Evolutionary conservation across 2,113 vertebrate species (phyloP).

Genomic region (Mystacornis crossleyi): DNA sequence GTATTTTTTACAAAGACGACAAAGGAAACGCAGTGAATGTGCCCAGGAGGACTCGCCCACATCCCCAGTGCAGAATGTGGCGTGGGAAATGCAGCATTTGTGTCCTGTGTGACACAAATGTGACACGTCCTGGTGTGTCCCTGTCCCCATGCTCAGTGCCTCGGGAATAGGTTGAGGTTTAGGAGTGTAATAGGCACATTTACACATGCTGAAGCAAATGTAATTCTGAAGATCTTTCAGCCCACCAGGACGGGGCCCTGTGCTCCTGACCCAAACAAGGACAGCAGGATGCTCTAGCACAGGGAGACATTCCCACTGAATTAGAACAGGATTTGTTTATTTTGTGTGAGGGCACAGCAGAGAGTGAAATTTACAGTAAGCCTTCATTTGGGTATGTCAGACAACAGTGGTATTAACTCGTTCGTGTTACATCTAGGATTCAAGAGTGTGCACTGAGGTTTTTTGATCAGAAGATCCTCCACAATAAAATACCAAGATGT

Average conservation of each 20-base stretch:
- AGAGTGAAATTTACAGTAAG: neutral
- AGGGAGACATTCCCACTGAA: neutral
- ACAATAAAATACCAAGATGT: neutral
- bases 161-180: neutral
- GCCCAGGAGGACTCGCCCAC: neutral
- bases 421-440: neutral
- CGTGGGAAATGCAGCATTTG: rapidly evolving
- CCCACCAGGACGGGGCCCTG: too few relatives aligned
- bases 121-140: rapidly evolving
- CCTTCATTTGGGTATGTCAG: neutral
- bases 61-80: rapidly evolving
- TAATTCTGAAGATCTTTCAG: neutral
- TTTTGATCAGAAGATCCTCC: neutral
- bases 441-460: neutral
- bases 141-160: neutral
- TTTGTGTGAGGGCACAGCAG: neutral
- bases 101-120: neutral
- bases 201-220: neutral
- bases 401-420: neutral
- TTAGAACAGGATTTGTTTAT: neutral
- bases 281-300: neutral
- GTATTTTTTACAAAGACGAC: neutral
- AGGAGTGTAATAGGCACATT: neutral
- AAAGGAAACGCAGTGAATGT: neutral
- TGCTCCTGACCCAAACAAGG: neutral